Conservation (phyloP, 2,888 invertebrate genomes). For the Chydorus sphaericus region DNA sequence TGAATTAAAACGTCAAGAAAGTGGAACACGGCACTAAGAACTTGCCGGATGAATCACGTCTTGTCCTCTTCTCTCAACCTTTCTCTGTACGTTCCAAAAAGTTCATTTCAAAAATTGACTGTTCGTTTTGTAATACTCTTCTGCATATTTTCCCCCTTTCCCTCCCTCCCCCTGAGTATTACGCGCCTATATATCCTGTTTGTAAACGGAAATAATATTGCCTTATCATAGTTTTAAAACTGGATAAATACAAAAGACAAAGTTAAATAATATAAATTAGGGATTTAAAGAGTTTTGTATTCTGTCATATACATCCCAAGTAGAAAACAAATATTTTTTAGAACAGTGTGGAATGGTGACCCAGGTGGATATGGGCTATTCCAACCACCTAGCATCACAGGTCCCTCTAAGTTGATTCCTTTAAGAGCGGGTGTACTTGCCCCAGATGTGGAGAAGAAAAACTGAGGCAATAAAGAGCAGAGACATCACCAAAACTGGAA, state of each 20-base stretch:
- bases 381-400: neutral
- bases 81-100: neutral
- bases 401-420: neutral
- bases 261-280: neutral
- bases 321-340: neutral
- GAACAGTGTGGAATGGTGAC: constrained; percentile 6
- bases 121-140: neutral
- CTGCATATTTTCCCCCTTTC: neutral
- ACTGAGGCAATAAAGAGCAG: constrained; percentile 97
- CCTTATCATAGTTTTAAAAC: constrained; percentile 3
- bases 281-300: neutral
- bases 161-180: neutral
- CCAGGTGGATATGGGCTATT: neutral
- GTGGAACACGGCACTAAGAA: too few relatives aligned
- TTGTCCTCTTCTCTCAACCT: neutral
- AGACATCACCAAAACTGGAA: constrained; percentile 98
- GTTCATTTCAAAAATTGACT: neutral
- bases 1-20: too few relatives aligned
- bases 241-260: neutral
- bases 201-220: constrained; percentile 1
- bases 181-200: neutral
- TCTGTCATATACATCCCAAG: neutral
- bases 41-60: neutral
- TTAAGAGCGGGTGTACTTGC: constrained; percentile 84
- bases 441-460: constrained; percentile 99